phyloP scores from a whole-genome alignment of 2,888 invertebrate genomes.

The Chrysodeixis includens region DNA sequence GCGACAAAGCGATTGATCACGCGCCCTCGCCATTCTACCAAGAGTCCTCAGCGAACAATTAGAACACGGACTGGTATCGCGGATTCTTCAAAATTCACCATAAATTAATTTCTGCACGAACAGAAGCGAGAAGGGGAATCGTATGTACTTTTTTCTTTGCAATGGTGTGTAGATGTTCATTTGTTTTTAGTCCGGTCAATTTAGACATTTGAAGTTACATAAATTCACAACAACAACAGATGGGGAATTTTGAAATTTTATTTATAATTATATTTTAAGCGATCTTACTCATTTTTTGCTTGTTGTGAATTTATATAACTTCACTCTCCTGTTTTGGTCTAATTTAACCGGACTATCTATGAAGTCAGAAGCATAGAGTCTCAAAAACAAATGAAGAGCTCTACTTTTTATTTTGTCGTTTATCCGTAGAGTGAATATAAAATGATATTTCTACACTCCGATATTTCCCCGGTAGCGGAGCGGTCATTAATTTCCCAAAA shows the following conservation, averaged over 20 bases:
- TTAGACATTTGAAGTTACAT: no score
- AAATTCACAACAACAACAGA: no score
- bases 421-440: slow-evolving; percentile 27
- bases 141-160: not conserved
- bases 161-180: no score
- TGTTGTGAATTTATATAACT: no score
- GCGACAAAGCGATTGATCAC: slow-evolving; percentile 76
- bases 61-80: slow-evolving; percentile 36
- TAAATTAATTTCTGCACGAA: slow-evolving; percentile 41
- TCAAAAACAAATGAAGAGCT: no score
- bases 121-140: slow-evolving; percentile 9
- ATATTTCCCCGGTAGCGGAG: slow-evolving; percentile 43
- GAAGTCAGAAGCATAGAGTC: no score
- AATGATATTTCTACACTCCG: slow-evolving; percentile 43
- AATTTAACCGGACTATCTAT: no score
- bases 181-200: no score
- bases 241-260: no score
- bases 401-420: not conserved
- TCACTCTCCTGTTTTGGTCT: no score
- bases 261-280: no score
- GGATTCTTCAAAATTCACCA: slow-evolving; percentile 50
- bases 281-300: no score
- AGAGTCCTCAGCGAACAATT: slow-evolving; percentile 55
- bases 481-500: slow-evolving; percentile 63
- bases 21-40: slow-evolving; percentile 42